Evolutionary conservation across 2,888 invertebrate genomes (phyloP).

Genomic region (Atethmia centrago): DNA sequence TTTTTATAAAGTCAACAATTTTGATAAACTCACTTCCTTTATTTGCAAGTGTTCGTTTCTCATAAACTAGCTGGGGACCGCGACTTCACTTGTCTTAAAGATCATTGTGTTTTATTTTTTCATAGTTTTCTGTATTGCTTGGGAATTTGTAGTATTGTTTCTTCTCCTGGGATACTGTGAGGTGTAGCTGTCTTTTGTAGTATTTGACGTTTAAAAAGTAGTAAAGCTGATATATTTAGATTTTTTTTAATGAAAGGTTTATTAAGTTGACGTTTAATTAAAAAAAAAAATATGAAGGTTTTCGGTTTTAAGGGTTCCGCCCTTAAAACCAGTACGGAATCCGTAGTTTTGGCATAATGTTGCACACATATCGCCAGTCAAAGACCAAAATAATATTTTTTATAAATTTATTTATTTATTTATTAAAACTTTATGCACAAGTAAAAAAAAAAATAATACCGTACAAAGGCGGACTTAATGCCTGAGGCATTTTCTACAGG

Average conservation of each 20-base stretch:
- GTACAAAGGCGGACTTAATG: too few species aligned
- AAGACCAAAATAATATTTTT: neutral
- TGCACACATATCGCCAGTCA: neutral
- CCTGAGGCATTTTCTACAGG: too few species aligned
- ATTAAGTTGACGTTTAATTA: too few species aligned
- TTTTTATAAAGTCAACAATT: conserved; percentile 65
- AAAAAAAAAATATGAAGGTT: too few species aligned
- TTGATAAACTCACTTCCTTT: conserved; percentile 52
- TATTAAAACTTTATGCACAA: too few species aligned
- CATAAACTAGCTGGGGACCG: conserved; percentile 18
- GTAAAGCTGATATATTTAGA: neutral
- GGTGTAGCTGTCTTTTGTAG: neutral
- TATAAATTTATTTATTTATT: too few species aligned
- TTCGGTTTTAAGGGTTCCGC: neutral
- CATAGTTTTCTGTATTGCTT: neutral
- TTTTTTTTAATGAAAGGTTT: neutral
- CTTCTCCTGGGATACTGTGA: neutral
- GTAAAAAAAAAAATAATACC: too few species aligned
- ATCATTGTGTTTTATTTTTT: conserved; percentile 12
- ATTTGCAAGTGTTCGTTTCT: conserved; percentile 44
- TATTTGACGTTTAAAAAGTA: neutral
- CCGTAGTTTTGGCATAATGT: neutral
- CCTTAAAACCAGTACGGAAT: neutral
- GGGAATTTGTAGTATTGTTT: conserved; percentile 5
- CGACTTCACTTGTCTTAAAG: conserved; percentile 16